phyloP scores from a whole-genome alignment of 1,140 invertebrate genomes.

The Lamellibrachia luymesi region DNA sequence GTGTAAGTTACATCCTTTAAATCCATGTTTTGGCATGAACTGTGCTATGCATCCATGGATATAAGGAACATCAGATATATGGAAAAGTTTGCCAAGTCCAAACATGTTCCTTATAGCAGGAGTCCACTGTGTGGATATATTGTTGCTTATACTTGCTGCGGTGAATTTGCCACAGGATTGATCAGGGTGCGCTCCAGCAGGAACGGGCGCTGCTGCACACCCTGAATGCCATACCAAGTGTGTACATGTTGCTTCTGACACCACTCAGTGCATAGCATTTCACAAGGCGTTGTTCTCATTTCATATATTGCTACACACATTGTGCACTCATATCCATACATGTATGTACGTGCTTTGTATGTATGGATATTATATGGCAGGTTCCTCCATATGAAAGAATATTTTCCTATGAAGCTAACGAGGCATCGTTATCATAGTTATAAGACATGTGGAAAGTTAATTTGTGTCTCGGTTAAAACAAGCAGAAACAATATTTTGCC shows the following conservation, averaged over 20 bases:
- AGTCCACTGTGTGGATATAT: background rate
- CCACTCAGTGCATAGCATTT: background rate
- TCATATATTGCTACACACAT: background rate
- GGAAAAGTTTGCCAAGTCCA: no score
- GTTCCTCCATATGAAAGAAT: background rate
- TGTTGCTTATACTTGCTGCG: background rate
- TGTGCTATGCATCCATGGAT: no score
- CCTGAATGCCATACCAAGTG: background rate
- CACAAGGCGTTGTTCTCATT: background rate
- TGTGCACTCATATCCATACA: background rate
- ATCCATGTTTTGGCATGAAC: no score
- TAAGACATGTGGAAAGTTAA: background rate
- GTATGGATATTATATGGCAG: background rate
- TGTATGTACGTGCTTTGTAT: background rate
- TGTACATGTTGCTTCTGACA: background rate
- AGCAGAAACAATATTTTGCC: background rate
- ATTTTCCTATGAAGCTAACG: background rate
- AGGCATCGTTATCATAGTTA: background rate
- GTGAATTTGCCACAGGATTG: background rate
- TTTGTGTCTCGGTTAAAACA: background rate
- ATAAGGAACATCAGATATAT: no score
- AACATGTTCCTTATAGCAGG: no score
- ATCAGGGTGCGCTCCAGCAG: background rate
- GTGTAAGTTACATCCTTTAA: no score
- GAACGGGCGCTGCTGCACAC: background rate